Percentiles rank a stretch among this genome's conserved stretches.
phyloP scores from a whole-genome alignment of 2,797 vertebrate genomes.

The Knipowitschia caucasica region DNA sequence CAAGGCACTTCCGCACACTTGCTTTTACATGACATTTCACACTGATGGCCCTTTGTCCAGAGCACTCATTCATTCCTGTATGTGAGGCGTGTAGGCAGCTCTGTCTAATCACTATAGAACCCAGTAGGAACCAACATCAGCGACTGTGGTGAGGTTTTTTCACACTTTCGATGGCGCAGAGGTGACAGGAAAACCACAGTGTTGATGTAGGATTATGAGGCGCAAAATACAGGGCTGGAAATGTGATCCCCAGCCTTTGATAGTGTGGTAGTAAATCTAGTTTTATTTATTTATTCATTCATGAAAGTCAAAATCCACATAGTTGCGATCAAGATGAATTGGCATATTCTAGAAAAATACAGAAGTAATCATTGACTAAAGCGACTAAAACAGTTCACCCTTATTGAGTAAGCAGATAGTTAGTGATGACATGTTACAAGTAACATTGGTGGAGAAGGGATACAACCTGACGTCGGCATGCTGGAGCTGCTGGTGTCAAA shows the following conservation, averaged over 20 bases:
- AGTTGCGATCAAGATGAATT: not conserved
- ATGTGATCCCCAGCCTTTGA: conserved; percentile 24
- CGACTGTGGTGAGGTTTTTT: conserved; percentile 10
- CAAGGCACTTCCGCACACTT: conserved; percentile 49
- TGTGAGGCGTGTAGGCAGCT: not conserved
- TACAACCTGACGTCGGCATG: conserved; percentile 24
- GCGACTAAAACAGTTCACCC: not conserved
- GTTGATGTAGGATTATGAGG: conserved; percentile 54
- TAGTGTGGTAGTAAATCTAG: conserved; percentile 7
- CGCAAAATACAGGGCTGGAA: conserved; percentile 43
- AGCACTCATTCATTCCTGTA: not conserved
- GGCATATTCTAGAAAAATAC: not conserved
- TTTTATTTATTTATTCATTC: too few relatives aligned
- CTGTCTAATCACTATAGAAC: too few relatives aligned
- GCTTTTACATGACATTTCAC: conserved; percentile 52
- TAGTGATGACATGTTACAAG: conserved; percentile 8
- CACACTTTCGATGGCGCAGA: conserved; percentile 17
- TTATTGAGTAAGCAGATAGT: conserved; percentile 14
- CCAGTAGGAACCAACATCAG: too few relatives aligned
- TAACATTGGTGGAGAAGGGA: conserved; percentile 10
- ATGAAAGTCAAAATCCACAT: not conserved
- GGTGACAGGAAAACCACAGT: conserved; percentile 37
- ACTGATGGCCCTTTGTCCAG: conserved; percentile 28
- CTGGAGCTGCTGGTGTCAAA: conserved; percentile 23
- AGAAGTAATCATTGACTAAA: not conserved